phyloP scores from a whole-genome alignment of 2,888 invertebrate species.

The Lasioglossum villosulum region DNA sequence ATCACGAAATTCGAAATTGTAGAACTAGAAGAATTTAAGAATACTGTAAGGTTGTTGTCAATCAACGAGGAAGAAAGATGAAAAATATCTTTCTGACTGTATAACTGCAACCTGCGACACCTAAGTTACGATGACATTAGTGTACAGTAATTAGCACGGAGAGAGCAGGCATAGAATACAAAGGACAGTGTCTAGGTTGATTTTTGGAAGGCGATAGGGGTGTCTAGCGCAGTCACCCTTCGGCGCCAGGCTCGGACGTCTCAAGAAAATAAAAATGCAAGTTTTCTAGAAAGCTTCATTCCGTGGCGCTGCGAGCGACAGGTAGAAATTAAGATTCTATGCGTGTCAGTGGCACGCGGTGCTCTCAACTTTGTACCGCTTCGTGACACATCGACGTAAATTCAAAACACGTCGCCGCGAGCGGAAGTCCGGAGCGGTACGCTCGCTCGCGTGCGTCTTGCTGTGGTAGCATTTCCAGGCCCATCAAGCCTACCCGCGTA shows the following conservation, averaged over 20 bases:
- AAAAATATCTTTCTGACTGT: background rate
- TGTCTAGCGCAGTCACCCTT: background rate
- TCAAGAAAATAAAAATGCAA: slow-evolving; percentile 24
- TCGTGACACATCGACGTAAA: slow-evolving; percentile 67
- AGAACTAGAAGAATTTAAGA: background rate
- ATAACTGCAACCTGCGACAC: background rate
- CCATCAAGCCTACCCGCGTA: slow-evolving; percentile 32
- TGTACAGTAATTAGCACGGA: background rate
- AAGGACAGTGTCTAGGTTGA: background rate
- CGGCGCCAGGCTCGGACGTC: background rate
- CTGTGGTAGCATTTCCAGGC: slow-evolving; percentile 60
- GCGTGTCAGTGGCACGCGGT: slow-evolving; percentile 42
- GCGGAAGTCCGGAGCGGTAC: slow-evolving; percentile 57
- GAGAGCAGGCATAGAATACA: background rate
- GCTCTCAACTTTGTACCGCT: slow-evolving; percentile 63
- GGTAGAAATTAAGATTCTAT: slow-evolving; percentile 62
- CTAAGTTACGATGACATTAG: background rate
- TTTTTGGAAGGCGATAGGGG: background rate
- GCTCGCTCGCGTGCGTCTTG: slow-evolving; percentile 53
- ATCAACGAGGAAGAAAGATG: background rate
- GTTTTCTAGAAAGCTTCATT: slow-evolving; percentile 12
- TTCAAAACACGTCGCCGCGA: slow-evolving; percentile 64
- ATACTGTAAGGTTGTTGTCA: background rate
- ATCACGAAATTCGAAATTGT: background rate
- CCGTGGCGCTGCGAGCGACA: slow-evolving; percentile 35